Evolutionary conservation across 2,797 vertebrate genomes (phyloP).

Genomic region (Champsocephalus gunnari): DNA sequence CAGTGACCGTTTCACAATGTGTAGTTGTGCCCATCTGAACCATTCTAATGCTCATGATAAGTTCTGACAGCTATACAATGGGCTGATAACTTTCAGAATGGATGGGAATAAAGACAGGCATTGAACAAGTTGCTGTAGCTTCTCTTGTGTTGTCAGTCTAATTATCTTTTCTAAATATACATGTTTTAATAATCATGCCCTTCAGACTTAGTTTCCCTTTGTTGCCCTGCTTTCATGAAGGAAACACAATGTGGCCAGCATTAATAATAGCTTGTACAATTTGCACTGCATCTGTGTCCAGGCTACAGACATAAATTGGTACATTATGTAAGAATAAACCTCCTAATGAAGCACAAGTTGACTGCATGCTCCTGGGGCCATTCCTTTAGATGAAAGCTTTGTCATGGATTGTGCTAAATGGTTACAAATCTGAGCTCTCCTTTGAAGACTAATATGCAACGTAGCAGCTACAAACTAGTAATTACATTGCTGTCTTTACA

Average conservation of each 20-base stretch:
- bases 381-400: conserved; percentile 53
- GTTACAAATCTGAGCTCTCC: conserved; percentile 55
- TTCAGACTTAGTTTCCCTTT: background rate
- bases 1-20: too few relatives aligned
- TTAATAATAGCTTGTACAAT: conserved; percentile 48
- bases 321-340: conserved; percentile 63
- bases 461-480: conserved; percentile 47
- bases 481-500: conserved; percentile 45
- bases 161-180: background rate
- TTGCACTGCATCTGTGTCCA: conserved; percentile 39
- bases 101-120: background rate
- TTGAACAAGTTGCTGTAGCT: background rate
- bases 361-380: conserved; percentile 47
- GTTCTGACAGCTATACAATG: too few relatives aligned
- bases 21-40: too few relatives aligned
- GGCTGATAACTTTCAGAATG: too few relatives aligned
- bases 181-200: background rate
- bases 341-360: conserved; percentile 68
- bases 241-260: conserved; percentile 36
- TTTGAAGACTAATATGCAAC: conserved; percentile 53
- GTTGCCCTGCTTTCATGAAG: conserved; percentile 16
- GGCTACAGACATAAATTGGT: conserved; percentile 64
- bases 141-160: background rate
- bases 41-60: too few relatives aligned
- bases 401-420: conserved; percentile 60